Conservation (phyloP, 1,140 invertebrate genomes). For the Metaphire vulgaris region DNA sequence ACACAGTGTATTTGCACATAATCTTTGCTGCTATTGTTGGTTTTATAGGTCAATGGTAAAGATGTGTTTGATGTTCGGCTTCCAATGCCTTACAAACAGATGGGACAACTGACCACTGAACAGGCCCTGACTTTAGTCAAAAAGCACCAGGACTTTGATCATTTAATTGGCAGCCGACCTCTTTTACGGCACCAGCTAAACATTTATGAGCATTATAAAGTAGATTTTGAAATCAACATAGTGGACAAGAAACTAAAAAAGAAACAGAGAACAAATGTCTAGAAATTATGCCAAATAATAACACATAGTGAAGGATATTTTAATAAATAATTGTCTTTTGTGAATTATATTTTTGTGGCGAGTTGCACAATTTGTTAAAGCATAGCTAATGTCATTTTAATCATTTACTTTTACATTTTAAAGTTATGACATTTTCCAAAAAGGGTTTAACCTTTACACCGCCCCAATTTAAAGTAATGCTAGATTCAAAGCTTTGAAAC, state of each 20-base stretch:
- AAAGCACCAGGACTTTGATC: neutral
- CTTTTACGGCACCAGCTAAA: neutral
- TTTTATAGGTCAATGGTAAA: conserved; percentile 56
- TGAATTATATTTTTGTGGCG: neutral
- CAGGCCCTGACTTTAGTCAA: conserved; percentile 3
- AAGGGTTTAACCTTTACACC: no score
- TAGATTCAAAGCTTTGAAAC: no score
- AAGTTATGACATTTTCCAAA: no score
- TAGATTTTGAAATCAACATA: neutral
- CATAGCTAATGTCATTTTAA: neutral
- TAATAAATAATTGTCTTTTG: neutral
- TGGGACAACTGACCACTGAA: conserved; percentile 1
- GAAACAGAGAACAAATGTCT: neutral
- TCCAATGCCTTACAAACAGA: conserved; percentile 31
- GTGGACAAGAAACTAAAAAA: neutral
- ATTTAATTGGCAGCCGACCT: neutral
- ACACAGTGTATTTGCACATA: no score
- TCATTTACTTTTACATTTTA: no score
- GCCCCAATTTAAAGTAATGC: no score
- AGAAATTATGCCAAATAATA: neutral
- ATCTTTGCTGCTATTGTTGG: no score
- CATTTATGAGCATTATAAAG: neutral
- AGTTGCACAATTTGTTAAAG: neutral
- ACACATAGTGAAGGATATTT: neutral
- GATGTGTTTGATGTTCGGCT: conserved; percentile 56